These are phyloP conservation scores for Daktulosphaira vitifoliae DNA, from an alignment of 1,140 invertebrate genomes.

Conservation along the genomic window DNA sequence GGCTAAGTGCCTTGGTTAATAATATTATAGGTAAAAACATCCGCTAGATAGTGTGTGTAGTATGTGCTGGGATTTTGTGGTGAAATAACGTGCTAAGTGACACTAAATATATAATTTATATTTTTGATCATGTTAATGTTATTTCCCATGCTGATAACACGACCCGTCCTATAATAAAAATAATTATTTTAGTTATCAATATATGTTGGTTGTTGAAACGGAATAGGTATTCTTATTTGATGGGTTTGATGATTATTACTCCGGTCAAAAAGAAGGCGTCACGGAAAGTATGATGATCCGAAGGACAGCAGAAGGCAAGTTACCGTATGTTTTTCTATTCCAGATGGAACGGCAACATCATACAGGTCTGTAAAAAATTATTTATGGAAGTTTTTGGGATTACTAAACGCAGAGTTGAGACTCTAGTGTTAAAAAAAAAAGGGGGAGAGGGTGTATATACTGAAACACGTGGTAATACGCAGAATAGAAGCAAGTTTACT, in stretches of 20 bases:
- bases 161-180: constrained; percentile 1
- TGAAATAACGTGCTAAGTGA: too few species aligned
- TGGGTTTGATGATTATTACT: background rate
- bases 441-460: background rate
- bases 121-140: constrained; percentile 13
- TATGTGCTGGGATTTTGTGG: background rate
- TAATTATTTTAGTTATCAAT: background rate
- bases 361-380: background rate
- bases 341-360: too few species aligned
- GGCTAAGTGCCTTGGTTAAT: background rate
- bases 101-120: constrained; percentile 3
- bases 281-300: background rate
- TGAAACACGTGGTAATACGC: constrained; percentile 2
- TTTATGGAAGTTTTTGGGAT: constrained; percentile 1
- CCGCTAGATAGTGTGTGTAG: background rate
- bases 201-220: background rate
- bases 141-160: too few species aligned
- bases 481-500: background rate
- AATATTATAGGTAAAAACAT: background rate
- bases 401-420: background rate
- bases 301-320: too few species aligned
- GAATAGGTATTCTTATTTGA: background rate
- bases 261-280: background rate
- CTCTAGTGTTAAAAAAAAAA: constrained; percentile 1
- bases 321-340: too few species aligned